A percentile compares a stretch with the other conserved stretches of the same genome.
Evolutionary conservation across 1,140 invertebrate genomes (phyloP).

Genomic region (Temnothorax nylanderi): DNA sequence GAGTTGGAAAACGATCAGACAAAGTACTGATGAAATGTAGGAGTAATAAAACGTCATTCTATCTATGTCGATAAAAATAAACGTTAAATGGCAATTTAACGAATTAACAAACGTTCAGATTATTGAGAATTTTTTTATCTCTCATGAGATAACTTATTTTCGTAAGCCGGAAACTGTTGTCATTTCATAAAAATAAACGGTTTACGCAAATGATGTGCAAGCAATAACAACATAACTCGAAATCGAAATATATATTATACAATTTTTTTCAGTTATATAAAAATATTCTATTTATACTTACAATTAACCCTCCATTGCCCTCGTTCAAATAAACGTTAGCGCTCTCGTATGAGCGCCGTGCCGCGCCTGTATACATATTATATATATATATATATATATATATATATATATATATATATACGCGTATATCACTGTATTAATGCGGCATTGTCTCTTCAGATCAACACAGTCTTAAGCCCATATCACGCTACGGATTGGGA

Average conservation of each 20-base stretch:
- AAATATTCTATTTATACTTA: background rate
- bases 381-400: no score
- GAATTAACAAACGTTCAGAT: background rate
- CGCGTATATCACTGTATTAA: no score
- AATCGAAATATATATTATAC: background rate
- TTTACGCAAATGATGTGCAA: background rate
- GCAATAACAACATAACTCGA: background rate
- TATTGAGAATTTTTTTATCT: slow-evolving; percentile 13
- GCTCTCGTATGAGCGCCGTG: no score
- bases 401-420: no score
- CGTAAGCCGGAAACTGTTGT: background rate
- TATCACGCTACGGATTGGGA: no score
- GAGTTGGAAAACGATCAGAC: background rate
- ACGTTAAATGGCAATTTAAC: background rate
- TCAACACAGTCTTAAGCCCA: no score
- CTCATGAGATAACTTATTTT: no score
- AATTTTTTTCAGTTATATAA: background rate
- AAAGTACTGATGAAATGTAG: background rate
- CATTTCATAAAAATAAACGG: background rate
- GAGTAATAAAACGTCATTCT: background rate
- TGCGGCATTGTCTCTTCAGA: no score
- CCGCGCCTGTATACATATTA: no score
- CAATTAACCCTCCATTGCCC: no score
- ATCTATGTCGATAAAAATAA: background rate
- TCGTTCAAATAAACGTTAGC: no score